Evolutionary conservation across 2,113 vertebrate genomes (phyloP), one percentile per base, ranked within the genome.

Genomic region (Bos javanicus): DNA sequence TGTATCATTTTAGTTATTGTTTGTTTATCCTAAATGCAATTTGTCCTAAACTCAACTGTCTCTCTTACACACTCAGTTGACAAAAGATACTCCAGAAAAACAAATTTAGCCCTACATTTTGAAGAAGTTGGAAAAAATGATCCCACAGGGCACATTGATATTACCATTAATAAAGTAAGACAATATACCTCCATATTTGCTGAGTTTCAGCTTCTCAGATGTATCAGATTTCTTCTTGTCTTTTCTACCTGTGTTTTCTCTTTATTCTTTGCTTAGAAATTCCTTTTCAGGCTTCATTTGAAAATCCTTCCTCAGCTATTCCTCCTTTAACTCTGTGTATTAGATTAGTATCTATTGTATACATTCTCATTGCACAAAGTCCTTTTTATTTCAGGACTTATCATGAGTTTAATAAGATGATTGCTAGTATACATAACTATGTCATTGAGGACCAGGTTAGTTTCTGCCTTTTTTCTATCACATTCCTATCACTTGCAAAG

Each of bases 71-170:
- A 71, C 16, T 74, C 56, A 78, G 2, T 19, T 83, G 36, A 80
- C 50, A 86, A 95, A 82, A 83, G 43, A 17, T 57, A 90, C 52
- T 74, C 7, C 23, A 83, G 7, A 17, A 82, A 82, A 59, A 57
- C 26, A 19, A 83, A 83, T 0, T 28, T 52, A 94, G 12, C 21
- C 25, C 10, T 92, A 21, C 39, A n/a, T 43, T 85, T 95, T 88
- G 36, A 17, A 46, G 48, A 56, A 64, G 4, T 3, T 92, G 30
- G 2, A 76, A 12, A 95, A 94, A 89, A 60, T 33, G 60, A 78
- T 4, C 0, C 7, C 7, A 33, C 1, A 23, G 36, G 6, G 30
- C 6, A 74, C 23, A n/a, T 0, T 39, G 28, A 89, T 62, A 43
- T 3, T n/a, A 48, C 33, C 54, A 5, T n/a, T 85, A 46, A 74